These are phyloP conservation scores for Mystacornis crossleyi DNA, from an alignment of 2,113 vertebrate genomes.

Conservation along the genomic window DNA sequence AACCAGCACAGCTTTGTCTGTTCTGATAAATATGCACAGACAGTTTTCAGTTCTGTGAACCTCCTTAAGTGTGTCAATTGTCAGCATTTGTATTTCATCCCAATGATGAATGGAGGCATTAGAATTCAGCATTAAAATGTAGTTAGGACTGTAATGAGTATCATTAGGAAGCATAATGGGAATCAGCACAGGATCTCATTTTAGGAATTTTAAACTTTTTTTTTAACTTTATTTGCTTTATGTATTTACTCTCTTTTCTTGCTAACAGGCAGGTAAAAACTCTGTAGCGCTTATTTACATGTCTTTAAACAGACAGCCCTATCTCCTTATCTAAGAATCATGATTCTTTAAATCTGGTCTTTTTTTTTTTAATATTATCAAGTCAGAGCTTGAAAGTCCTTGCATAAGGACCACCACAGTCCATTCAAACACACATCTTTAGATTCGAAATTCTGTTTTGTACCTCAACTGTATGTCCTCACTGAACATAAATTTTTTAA, in stretches of 20 bases:
- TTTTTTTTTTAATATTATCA: neutral
- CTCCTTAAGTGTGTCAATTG: conserved; percentile 60
- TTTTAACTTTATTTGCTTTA: neutral
- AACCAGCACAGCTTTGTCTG: neutral
- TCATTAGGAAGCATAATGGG: conserved; percentile 66
- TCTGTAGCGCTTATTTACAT: neutral
- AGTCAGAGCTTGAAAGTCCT: neutral
- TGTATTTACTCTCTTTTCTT: neutral
- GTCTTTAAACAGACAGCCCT: neutral
- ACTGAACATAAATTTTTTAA: neutral
- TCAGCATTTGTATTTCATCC: conserved; percentile 63
- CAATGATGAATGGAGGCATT: conserved; percentile 71
- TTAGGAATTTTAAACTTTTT: neutral
- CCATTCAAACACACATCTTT: neutral
- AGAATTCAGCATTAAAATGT: conserved; percentile 75
- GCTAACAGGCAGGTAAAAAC: neutral
- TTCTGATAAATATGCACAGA: conserved; percentile 17
- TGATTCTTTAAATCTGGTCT: neutral
- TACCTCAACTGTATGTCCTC: neutral
- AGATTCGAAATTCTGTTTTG: neutral
- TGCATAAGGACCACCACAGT: neutral
- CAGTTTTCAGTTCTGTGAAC: conserved; percentile 35
- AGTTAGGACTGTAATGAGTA: conserved; percentile 73
- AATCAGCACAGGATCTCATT: conserved; percentile 54
- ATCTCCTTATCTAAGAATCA: neutral